Base-by-base conservation (phyloP, 2,797 vertebrate species). In the Helostoma temminkii region DNA sequence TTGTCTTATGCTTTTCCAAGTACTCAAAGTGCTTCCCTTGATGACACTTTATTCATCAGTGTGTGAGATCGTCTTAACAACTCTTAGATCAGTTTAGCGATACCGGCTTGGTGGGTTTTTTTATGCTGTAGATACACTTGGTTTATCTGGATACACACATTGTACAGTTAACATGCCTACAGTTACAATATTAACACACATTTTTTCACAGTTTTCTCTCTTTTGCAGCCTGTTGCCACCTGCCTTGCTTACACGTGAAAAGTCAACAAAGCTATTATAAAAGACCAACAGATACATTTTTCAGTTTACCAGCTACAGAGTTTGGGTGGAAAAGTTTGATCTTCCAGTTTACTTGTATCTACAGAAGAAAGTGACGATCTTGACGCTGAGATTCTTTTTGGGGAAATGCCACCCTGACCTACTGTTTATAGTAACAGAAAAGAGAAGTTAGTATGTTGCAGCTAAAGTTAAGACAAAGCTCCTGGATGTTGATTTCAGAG, bases 11-110 rank as follows among this genome's bases (percentile, higher is more conserved):
- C 63, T 71, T 76, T 54, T 74, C 36, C 53, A 62, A 67, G 50
- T 56, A n/a, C 22, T 62, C 26, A 37, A 74, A 78, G 81, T 81
- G 65, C 84, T 88, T 90, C 83, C 78, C 45, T 30, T 50, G 62
- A 66, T 74, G 78, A 80, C 72, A 66, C 77, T 69, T 76, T 73
- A 65, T 60, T 46, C 32, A 57, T 64, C 53, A 42, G 45, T 18
- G 46, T 3, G 63, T 63, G 73, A 78, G 63, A 64, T 71, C 5
- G 10, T 58, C 61, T 42, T 37, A 57, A 58, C 58, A 42, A 50
- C 56, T 63, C 57, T 69, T 37, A 15, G 46, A 63, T 75, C 49
- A 47, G 64, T 74, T 54, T 24, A 54, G 28, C 19, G 34, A 53
- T 39, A 21, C 43, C 16, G 25, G 56, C 46, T 36, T 25, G 22